Conservation (phyloP, 2,113 vertebrate species). For the Hydrochoerus hydrochaeris region DNA sequence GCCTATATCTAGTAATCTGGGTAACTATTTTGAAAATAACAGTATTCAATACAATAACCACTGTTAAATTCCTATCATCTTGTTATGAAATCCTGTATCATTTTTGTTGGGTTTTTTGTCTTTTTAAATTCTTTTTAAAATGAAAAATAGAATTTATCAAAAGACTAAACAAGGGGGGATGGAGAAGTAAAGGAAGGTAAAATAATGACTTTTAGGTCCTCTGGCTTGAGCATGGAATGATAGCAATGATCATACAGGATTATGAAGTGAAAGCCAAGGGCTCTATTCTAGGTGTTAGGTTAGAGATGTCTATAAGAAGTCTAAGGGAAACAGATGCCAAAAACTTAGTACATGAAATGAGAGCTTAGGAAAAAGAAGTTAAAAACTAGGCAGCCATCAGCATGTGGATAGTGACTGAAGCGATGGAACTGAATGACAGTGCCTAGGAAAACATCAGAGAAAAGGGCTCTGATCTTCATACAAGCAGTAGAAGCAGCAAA, state of each 20-base stretch:
- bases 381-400: neutral
- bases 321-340: neutral
- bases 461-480: neutral
- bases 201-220: neutral
- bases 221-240: neutral
- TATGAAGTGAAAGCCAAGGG: neutral
- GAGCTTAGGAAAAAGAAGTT: neutral
- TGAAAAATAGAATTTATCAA: neutral
- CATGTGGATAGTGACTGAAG: rapidly evolving
- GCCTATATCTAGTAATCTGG: too few species aligned
- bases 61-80: too few species aligned
- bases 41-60: too few species aligned
- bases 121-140: too few species aligned
- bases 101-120: too few species aligned
- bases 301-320: neutral
- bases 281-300: neutral
- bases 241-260: neutral
- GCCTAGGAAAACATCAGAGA: neutral
- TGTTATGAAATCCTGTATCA: too few species aligned
- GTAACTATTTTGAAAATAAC: too few species aligned
- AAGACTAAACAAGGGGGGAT: neutral
- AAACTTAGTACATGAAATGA: neutral
- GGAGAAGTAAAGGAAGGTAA: neutral
- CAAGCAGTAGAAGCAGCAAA: neutral
- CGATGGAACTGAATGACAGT: neutral